These are phyloP conservation scores for Ataeniobius toweri DNA, from an alignment of 2,797 vertebrate species.

Conservation along the genomic window DNA sequence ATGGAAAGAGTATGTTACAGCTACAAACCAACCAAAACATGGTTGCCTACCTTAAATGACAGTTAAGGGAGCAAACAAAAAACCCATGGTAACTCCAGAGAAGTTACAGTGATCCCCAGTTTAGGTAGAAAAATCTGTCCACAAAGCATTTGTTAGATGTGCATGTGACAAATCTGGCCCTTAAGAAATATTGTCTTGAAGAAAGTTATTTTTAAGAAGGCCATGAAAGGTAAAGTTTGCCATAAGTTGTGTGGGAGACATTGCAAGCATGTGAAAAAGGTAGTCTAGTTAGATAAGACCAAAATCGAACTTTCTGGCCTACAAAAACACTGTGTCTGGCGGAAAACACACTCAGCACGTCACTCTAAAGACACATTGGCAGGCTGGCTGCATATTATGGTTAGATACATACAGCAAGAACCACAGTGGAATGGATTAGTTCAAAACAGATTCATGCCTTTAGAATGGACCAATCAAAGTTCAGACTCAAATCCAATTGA, in stretches of 20 bases:
- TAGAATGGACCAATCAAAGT: no score
- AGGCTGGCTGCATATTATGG: not conserved
- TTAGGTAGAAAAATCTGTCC: not conserved
- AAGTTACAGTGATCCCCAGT: not conserved
- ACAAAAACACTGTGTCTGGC: not conserved
- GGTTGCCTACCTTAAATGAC: not conserved
- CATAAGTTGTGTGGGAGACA: not conserved
- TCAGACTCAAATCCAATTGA: no score
- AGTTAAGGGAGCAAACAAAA: not conserved
- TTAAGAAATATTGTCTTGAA: not conserved
- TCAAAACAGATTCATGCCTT: no score
- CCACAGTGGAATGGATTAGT: no score
- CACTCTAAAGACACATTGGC: no score
- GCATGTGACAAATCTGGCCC: no score
- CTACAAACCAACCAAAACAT: not conserved
- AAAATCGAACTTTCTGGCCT: not conserved
- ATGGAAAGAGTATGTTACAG: not conserved
- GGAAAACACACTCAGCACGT: not conserved
- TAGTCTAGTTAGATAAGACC: not conserved
- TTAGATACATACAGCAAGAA: not conserved
- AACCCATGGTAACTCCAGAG: not conserved
- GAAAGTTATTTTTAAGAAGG: not conserved
- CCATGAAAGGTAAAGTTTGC: not conserved
- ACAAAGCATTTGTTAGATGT: not conserved
- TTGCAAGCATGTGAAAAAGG: not conserved